Evolutionary conservation across 2,888 invertebrate genomes (phyloP), one percentile per base, ranked within the genome.

Genomic region (Brassicogethes aeneus): DNA sequence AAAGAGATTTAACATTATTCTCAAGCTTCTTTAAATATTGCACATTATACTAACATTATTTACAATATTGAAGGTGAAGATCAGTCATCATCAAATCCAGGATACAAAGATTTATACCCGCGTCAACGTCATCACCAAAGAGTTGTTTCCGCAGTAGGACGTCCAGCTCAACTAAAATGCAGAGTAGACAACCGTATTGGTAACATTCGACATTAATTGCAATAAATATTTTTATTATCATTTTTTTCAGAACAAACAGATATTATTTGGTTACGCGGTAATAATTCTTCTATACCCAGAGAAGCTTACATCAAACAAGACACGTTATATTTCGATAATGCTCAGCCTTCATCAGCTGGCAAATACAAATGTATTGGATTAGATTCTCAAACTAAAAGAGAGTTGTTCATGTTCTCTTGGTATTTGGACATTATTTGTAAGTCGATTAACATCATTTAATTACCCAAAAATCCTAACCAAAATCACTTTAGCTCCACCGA

Each of bases 281-380:
- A 89, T 61, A 76, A 80, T 10, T 66, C 70, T 34, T 75, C 77
- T 0, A 66, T 93, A 47, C 84, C 85, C 8, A 50, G 64, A 49
- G 64, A 72, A 47, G 67, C 70, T 14, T 63, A 63, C 15, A 63
- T 71, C 15, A 61, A 65, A 40, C 69, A 73, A 42, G 81, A 80
- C 8, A 67, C 71, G 14, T 58, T 84, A 2, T 73, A 68, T 39
- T 76, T 84, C 43, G 70, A 74, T 23, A 70, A 73, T 34, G 78
- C 79, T 0, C 75, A 78, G 51, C 73, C 74, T 36, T 70, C 74
- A 15, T 82, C 84, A 51, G 78, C 78, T 31, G 87, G 86, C 17
- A 73, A 76, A 44, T 91, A 91, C 59, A 71, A 74, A 13, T 91
- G 91, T 60, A 66, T 75, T 17, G 87, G 83, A 1, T 65, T 70